Conservation (phyloP, 92 coral and sea anemone genomes). For the Bergia puertoricense region DNA sequence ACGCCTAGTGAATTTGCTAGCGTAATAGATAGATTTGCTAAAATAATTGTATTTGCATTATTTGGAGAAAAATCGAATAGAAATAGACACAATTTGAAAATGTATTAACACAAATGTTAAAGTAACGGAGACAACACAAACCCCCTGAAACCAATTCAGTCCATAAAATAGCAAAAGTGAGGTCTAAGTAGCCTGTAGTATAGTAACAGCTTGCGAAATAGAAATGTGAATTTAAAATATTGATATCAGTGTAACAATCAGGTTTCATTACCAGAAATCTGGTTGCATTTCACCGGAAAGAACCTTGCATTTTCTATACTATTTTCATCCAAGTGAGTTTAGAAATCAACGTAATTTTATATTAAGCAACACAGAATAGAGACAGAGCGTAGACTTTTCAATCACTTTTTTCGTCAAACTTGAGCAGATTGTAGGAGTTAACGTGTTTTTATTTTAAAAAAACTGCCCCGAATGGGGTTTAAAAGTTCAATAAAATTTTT, state of each 20-base stretch:
- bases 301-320: not conserved
- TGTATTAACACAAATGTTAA: not conserved
- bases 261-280: not conserved
- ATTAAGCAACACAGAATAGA: not conserved
- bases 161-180: not conserved
- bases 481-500: conserved; percentile 9
- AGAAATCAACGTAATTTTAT: not conserved
- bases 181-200: not conserved
- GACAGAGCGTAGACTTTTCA: not conserved
- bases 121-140: not conserved
- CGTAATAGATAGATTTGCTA: not conserved
- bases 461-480: not conserved
- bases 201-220: not conserved
- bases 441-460: not conserved
- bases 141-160: not conserved
- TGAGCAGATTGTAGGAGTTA: conserved; percentile 10
- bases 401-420: not conserved
- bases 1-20: not conserved
- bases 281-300: not conserved
- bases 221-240: not conserved
- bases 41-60: not conserved
- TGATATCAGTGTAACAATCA: not conserved
- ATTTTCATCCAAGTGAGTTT: too few species aligned
- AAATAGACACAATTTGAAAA: not conserved
- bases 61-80: not conserved